Percentiles rank a stretch among this genome's conserved stretches.
These are phyloP conservation scores for Vidua macroura DNA, from an alignment of 2,113 vertebrate genomes.

Conservation along the genomic window DNA sequence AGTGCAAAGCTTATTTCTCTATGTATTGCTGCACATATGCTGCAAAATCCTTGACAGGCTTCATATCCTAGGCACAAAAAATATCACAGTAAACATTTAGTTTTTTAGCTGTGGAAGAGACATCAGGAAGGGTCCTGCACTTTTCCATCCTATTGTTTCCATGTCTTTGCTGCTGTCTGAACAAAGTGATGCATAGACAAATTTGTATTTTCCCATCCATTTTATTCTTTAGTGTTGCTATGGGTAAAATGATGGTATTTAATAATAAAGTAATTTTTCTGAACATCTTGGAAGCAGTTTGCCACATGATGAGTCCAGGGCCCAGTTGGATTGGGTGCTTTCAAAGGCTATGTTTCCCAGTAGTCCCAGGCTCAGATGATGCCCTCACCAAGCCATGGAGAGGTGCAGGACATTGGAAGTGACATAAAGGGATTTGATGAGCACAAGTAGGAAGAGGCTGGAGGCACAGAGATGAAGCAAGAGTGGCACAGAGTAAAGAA, in stretches of 20 bases:
- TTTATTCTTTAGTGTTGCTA: not conserved
- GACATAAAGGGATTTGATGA: not conserved
- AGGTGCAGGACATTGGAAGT: not conserved
- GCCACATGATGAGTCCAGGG: rapidly evolving
- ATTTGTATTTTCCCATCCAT: not conserved
- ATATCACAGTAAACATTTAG: not conserved
- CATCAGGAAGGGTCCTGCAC: not conserved
- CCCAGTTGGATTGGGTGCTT: rapidly evolving
- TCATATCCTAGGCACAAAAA: not conserved
- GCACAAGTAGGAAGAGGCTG: not conserved
- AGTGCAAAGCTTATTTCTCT: not conserved
- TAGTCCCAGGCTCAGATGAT: not conserved
- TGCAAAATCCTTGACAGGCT: not conserved
- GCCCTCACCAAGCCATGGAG: not conserved
- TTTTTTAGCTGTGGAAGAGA: not conserved
- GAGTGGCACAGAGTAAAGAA: not conserved
- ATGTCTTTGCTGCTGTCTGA: not conserved
- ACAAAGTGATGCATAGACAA: not conserved
- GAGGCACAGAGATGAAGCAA: not conserved
- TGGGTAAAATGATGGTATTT: not conserved
- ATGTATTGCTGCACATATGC: not conserved
- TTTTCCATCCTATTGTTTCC: not conserved
- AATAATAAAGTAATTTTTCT: not conserved
- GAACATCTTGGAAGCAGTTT: not conserved
- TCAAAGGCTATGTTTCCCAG: rapidly evolving